Evolutionary conservation across 2,888 invertebrate species (phyloP).

Genomic region (Orgyia antiqua): DNA sequence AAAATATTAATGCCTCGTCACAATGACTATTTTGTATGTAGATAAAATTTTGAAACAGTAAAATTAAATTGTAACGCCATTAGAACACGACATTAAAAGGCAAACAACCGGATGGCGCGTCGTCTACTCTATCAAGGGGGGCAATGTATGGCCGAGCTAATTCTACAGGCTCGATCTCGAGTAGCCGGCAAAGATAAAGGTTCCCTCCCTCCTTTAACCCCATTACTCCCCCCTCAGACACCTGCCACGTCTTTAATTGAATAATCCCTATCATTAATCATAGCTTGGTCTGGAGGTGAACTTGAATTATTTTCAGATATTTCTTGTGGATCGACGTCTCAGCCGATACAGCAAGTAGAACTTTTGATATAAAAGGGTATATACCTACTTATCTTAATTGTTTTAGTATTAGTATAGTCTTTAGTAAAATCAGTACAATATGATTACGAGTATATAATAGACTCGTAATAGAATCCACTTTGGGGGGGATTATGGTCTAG

Average conservation of each 20-base stretch:
- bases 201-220: slow-evolving; percentile 14
- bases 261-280: slow-evolving; percentile 78
- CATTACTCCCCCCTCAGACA: slow-evolving; percentile 38
- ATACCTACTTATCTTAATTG: no score
- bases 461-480: no score
- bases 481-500: no score
- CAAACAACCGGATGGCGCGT: slow-evolving; percentile 33
- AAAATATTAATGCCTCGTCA: no score
- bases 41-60: no score
- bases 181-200: slow-evolving; percentile 50
- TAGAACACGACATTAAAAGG: no score
- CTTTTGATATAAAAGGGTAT: no score
- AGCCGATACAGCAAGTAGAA: slow-evolving; percentile 19
- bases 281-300: slow-evolving; percentile 68
- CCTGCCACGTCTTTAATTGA: slow-evolving; percentile 75
- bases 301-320: slow-evolving; percentile 66
- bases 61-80: no score
- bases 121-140: slow-evolving; percentile 32
- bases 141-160: slow-evolving; percentile 46
- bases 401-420: no score
- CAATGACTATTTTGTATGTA: no score
- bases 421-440: no score
- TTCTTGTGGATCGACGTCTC: slow-evolving; percentile 30
- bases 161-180: slow-evolving; percentile 41
- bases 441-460: no score